Evolutionary conservation across 2,888 invertebrate species (phyloP).

Genomic region (Microplitis deprimator): DNA sequence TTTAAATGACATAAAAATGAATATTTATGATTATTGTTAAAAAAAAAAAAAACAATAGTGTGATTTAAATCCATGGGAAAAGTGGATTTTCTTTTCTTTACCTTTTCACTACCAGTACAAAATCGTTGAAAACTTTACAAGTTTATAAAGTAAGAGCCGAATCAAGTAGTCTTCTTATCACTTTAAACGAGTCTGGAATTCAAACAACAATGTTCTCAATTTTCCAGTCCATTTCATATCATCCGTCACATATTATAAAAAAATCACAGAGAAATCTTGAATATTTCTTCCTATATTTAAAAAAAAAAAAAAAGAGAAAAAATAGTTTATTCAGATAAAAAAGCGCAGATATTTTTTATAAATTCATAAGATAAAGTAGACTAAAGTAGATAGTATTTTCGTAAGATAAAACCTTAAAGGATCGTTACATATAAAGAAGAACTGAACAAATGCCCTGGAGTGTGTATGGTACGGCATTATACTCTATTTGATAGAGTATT

Average conservation of each 20-base stretch:
- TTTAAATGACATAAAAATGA: background rate
- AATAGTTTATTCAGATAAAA: background rate
- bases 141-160: slow-evolving; percentile 7
- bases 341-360: background rate
- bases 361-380: background rate
- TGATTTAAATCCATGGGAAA: slow-evolving; percentile 28
- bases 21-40: background rate
- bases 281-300: background rate
- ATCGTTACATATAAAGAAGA: background rate
- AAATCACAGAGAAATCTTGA: background rate
- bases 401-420: background rate
- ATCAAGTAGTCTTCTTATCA: slow-evolving; percentile 9
- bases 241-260: slow-evolving; percentile 20
- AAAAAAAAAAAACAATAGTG: background rate
- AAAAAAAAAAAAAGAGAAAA: background rate
- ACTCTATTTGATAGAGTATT: background rate
- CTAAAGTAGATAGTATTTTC: background rate
- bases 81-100: slow-evolving; percentile 20
- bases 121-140: slow-evolving; percentile 29
- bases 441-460: background rate
- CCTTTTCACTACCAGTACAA: slow-evolving; percentile 16
- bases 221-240: slow-evolving; percentile 9
- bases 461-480: background rate
- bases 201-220: slow-evolving; percentile 25
- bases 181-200: slow-evolving; percentile 27